Percentiles rank a stretch among this genome's conserved stretches.
phyloP scores from a whole-genome alignment of 2,888 invertebrate species.

The Cosmia pyralina region DNA sequence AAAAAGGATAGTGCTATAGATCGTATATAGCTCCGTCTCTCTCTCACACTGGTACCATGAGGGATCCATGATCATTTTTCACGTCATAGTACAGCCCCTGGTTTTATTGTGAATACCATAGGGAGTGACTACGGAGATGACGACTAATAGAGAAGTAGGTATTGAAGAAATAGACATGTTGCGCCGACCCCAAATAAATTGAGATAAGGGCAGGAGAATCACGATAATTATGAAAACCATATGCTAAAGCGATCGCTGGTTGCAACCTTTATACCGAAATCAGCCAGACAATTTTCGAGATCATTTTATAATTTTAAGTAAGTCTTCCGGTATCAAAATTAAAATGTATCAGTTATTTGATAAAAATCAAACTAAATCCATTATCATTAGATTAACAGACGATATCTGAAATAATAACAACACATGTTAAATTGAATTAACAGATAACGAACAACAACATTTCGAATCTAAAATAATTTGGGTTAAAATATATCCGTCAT shows the following conservation, averaged over 20 bases:
- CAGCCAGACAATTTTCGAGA: neutral
- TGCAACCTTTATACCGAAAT: neutral
- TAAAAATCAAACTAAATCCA: conserved; percentile 27
- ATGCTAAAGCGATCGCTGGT: too few species aligned
- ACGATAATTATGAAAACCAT: neutral
- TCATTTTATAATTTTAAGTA: neutral
- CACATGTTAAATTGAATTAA: conserved; percentile 38
- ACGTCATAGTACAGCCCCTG: too few species aligned
- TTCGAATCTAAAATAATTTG: neutral
- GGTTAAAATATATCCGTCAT: neutral
- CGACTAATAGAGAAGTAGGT: too few species aligned
- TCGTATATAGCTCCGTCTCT: too few species aligned
- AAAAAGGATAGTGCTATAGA: too few species aligned
- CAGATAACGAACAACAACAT: conserved; percentile 31
- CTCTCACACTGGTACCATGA: too few species aligned
- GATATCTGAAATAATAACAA: conserved; percentile 12
- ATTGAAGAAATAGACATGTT: too few species aligned
- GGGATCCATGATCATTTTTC: too few species aligned
- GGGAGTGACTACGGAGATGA: too few species aligned
- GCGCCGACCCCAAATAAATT: too few species aligned
- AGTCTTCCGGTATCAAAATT: conserved; percentile 16
- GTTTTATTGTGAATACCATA: neutral
- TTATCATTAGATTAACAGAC: conserved; percentile 14
- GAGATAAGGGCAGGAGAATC: too few species aligned
- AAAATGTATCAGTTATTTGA: conserved; percentile 11